Evolutionary conservation across 1,140 invertebrate genomes (phyloP).

Genomic region (Drosophila pruinosa): DNA sequence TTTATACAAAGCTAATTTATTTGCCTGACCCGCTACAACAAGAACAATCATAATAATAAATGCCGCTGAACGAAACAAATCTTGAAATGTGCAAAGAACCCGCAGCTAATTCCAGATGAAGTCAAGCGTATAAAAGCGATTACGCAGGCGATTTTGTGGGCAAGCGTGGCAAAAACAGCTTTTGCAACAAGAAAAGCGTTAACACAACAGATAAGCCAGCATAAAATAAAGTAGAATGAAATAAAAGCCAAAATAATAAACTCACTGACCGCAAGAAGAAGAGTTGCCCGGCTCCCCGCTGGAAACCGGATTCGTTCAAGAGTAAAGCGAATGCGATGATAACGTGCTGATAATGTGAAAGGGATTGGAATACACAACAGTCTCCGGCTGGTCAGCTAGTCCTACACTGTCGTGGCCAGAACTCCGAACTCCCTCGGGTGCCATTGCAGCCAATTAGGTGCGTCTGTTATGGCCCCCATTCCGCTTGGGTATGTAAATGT

Average conservation of each 20-base stretch:
- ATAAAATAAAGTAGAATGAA: slow-evolving; percentile 42
- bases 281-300: slow-evolving; percentile 9
- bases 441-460: slow-evolving; percentile 82
- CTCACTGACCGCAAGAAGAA: slow-evolving; percentile 68
- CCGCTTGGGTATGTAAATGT: slow-evolving; percentile 66
- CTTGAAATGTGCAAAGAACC: slow-evolving; percentile 22
- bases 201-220: slow-evolving; percentile 55
- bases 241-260: slow-evolving; percentile 76
- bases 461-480: slow-evolving; percentile 38
- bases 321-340: slow-evolving; percentile 77
- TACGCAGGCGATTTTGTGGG: slow-evolving; percentile 46
- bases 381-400: slow-evolving; percentile 14
- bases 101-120: slow-evolving; percentile 70
- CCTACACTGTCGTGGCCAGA: background rate
- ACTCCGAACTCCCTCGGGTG: slow-evolving; percentile 75
- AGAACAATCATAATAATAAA: background rate
- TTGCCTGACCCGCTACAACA: slow-evolving; percentile 14
- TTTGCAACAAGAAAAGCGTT: slow-evolving; percentile 19
- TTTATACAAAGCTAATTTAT: slow-evolving; percentile 46
- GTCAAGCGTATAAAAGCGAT: slow-evolving; percentile 77
- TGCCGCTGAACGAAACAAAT: slow-evolving; percentile 26
- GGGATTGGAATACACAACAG: slow-evolving; percentile 26
- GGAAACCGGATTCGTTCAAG: slow-evolving; percentile 27
- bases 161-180: slow-evolving; percentile 54
- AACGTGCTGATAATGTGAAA: slow-evolving; percentile 75